Percentiles rank a stretch among this genome's conserved stretches.
These are phyloP conservation scores for Falcunculus frontatus DNA, from an alignment of 2,113 vertebrate genomes.

Conservation along the genomic window DNA sequence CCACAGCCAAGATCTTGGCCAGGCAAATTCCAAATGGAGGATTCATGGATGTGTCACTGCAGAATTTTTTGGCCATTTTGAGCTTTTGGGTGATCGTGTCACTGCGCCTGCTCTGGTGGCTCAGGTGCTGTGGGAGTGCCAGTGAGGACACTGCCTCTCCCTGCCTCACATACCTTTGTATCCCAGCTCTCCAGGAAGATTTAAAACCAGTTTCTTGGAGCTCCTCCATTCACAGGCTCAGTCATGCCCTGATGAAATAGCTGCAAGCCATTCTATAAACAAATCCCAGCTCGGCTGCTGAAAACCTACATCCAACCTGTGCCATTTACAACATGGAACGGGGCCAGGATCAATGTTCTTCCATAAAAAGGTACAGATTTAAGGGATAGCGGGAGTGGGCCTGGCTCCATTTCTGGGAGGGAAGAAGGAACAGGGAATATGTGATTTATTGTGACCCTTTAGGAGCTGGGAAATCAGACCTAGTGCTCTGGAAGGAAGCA, in stretches of 20 bases:
- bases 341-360: background rate
- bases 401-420: background rate
- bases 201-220: background rate
- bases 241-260: background rate
- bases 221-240: background rate
- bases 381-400: background rate
- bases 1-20: background rate
- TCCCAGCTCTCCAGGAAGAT: background rate
- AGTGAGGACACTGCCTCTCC: background rate
- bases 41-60: background rate
- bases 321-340: background rate
- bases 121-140: background rate
- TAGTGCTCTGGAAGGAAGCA: background rate
- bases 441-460: background rate
- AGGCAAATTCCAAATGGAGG: background rate
- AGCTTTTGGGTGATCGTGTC: background rate
- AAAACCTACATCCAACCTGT: background rate
- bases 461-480: background rate
- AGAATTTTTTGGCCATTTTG: background rate
- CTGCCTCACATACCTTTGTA: background rate
- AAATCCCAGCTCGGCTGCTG: background rate
- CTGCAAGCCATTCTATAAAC: background rate
- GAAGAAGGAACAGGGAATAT: background rate
- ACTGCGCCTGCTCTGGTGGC: background rate
- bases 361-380: background rate